Percentiles rank a stretch among this genome's conserved stretches.
Conservation (phyloP, 2,797 vertebrate species). For the Coreius guichenoti region DNA sequence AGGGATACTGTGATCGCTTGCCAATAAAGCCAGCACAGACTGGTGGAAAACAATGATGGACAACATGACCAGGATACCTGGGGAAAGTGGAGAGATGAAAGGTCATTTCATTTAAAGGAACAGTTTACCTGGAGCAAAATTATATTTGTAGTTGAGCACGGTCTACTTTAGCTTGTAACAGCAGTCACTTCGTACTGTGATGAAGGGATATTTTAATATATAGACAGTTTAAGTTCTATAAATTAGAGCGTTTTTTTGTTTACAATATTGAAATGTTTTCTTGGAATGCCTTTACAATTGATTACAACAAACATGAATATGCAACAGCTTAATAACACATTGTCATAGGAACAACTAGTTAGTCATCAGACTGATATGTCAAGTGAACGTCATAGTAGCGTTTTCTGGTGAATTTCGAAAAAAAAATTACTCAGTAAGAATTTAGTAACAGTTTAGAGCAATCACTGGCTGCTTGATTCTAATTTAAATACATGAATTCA, state of each 20-base stretch:
- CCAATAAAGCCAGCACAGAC: conserved; percentile 81
- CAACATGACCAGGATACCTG: conserved; percentile 86
- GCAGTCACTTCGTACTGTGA: too few species aligned
- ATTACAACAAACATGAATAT: background rate
- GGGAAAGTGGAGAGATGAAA: conserved; percentile 9
- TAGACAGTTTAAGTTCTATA: too few species aligned
- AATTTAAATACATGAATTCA: background rate
- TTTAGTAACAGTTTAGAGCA: background rate
- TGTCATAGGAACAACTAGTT: too few species aligned
- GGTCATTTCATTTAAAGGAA: background rate
- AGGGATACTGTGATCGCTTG: conserved; percentile 77
- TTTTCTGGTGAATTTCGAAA: background rate
- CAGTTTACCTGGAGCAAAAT: background rate
- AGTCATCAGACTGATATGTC: background rate
- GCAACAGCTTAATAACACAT: too few species aligned
- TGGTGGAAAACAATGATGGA: conserved; percentile 88
- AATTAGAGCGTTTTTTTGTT: too few species aligned
- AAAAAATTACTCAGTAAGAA: background rate
- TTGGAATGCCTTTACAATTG: too few species aligned
- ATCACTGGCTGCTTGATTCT: too few species aligned
- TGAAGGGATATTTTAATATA: too few species aligned
- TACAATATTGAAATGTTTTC: too few species aligned
- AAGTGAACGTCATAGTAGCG: background rate
- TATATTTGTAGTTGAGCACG: background rate
- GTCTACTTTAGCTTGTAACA: too few species aligned